Conservation (phyloP, 2,888 invertebrate species). For the Athalia rosae region DNA sequence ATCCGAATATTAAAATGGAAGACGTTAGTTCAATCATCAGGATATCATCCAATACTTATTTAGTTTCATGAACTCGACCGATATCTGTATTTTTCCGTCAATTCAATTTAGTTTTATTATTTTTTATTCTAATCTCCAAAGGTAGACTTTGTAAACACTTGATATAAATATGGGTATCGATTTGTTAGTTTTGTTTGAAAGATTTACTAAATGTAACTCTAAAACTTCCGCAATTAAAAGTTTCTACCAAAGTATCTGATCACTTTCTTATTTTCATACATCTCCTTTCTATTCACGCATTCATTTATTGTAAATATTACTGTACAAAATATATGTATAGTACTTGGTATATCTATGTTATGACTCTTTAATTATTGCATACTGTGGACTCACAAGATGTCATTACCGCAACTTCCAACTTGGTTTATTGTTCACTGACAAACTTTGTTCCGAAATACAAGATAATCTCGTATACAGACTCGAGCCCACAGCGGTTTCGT, state of each 20-base stretch:
- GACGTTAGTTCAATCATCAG: conserved; percentile 62
- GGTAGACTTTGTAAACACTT: conserved; percentile 50
- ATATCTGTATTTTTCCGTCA: not conserved
- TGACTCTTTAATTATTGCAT: conserved; percentile 64
- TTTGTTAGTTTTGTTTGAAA: conserved; percentile 44
- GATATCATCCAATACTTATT: conserved; percentile 45
- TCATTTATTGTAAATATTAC: conserved; percentile 58
- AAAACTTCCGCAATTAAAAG: conserved; percentile 50
- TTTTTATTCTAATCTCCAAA: not conserved
- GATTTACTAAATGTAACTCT: conserved; percentile 26
- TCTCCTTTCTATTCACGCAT: conserved; percentile 26
- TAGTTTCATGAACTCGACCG: not conserved
- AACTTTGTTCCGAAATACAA: conserved; percentile 5
- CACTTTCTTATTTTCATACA: conserved; percentile 8
- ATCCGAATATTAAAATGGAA: conserved; percentile 59
- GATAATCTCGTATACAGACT: not conserved
- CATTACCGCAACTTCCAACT: conserved; percentile 1
- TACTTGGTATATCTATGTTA: conserved; percentile 55
- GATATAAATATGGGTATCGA: conserved; percentile 19
- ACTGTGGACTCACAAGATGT: conserved; percentile 21
- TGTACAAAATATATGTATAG: conserved; percentile 66
- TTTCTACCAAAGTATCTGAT: conserved; percentile 57
- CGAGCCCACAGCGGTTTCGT: not conserved
- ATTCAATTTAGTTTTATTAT: not conserved
- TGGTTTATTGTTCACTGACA: conserved; percentile 23